Conservation (phyloP, 2,888 invertebrate genomes). For the Nomada fucata region DNA sequence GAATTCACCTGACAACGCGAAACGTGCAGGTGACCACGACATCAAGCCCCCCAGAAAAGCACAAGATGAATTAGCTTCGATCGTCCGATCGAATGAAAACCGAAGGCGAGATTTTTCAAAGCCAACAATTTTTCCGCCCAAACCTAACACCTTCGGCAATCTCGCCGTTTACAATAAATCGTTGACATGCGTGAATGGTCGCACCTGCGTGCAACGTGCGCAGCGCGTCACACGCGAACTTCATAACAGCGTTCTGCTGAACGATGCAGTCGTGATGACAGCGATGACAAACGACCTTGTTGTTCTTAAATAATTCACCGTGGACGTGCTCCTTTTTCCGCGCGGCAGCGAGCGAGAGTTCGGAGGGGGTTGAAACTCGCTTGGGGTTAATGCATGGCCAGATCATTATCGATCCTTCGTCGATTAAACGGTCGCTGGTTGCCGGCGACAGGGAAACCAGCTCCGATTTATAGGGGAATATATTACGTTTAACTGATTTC, state of each 20-base stretch:
- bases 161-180: slow-evolving; percentile 30
- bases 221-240: slow-evolving; percentile 33
- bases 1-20: too few relatives aligned
- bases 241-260: not conserved
- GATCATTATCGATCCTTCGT: slow-evolving; percentile 49
- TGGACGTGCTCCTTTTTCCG: not conserved
- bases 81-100: not conserved
- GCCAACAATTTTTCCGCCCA: not conserved
- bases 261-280: slow-evolving; percentile 45
- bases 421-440: slow-evolving; percentile 21
- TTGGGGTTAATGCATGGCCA: slow-evolving; percentile 23
- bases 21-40: too few relatives aligned
- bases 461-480: slow-evolving; percentile 23
- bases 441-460: slow-evolving; percentile 6
- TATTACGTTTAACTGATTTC: slow-evolving; percentile 42
- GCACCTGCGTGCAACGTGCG: slow-evolving; percentile 55
- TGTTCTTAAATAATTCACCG: slow-evolving; percentile 59
- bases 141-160: not conserved
- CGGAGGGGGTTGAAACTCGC: not conserved
- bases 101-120: too few relatives aligned
- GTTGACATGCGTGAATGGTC: slow-evolving; percentile 37
- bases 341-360: slow-evolving; percentile 3
- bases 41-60: too few relatives aligned
- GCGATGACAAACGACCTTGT: slow-evolving; percentile 52
- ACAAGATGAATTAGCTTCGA: too few relatives aligned